Evolutionary conservation across 2,888 invertebrate species (phyloP), one percentile per base, ranked within the genome.

Genomic region (Megastigmus dorsalis): DNA sequence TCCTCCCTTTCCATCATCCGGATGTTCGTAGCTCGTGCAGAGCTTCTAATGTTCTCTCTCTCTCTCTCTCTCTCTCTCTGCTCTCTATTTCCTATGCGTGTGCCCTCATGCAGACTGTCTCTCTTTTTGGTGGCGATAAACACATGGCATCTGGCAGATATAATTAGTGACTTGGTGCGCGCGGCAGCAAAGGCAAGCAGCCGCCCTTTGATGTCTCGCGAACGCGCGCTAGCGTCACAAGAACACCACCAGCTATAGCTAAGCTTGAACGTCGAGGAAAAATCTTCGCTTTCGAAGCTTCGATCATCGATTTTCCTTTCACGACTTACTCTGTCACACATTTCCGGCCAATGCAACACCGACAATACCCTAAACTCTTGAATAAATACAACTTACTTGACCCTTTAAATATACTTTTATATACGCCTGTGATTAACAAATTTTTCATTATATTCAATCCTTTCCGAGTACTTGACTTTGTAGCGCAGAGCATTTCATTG

Each of bases 121-220:
- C 33, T 57, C 33, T 28, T 33, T 52, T 23, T 9, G 36, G 15
- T 4, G 45, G 26, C 62, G 67, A 77, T 69, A 69, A 77, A 74
- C 74, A 69, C 60, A 66, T 74, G 67, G 75, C 73, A 72, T 70
- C 76, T 77, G 74, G 77, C 68, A 74, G 71, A 75, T 75, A 75
- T 71, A 75, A 75, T 75, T 75, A 75, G 76, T 63, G 57, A 60
- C 48, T 52, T 9, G 5, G 30, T 60, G 38, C 41, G 50, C 41
- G 62, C 26, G 33, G 20, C 33, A 63, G 70, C 43, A 66, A 71
- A 52, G 41, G 48, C 59, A n/a, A n/a, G 63, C 23, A 4, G 30
- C 20, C 10, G 45, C 48, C 57, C 63, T 71, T 63, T 65, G 65
- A 72, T 59, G 65, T 65, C 15, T 38, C 48, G 54, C 41, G 7